Evolutionary conservation across 2,797 vertebrate species (phyloP).

Genomic region (Sebastes flavidus): DNA sequence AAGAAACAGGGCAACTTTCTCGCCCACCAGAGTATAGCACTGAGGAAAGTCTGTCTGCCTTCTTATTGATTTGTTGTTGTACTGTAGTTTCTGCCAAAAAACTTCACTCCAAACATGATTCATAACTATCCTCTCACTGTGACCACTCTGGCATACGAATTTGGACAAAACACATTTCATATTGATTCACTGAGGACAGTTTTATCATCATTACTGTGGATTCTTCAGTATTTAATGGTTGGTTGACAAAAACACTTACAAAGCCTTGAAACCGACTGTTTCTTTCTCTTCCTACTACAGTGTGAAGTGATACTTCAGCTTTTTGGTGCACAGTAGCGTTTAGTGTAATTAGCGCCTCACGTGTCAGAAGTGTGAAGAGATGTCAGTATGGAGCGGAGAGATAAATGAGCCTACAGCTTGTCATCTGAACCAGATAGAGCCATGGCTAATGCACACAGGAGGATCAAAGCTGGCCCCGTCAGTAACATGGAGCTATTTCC

Average conservation of each 20-base stretch:
- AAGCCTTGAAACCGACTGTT: neutral
- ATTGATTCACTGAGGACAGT: slow-evolving; percentile 24
- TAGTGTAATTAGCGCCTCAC: slow-evolving; percentile 10
- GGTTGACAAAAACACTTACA: neutral
- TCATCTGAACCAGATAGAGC: slow-evolving; percentile 57
- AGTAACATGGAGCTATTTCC: slow-evolving; percentile 58
- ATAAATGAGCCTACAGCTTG: slow-evolving; percentile 46
- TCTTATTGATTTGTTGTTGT: slow-evolving; percentile 23
- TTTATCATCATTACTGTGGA: slow-evolving; percentile 15
- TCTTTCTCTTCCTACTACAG: neutral
- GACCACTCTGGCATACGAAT: slow-evolving; percentile 4
- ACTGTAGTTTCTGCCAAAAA: neutral
- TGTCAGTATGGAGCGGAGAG: slow-evolving; percentile 27
- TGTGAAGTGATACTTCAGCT: neutral
- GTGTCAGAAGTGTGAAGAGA: slow-evolving; percentile 32
- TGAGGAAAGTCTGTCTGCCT: neutral
- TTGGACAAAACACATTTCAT: neutral
- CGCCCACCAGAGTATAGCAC: neutral
- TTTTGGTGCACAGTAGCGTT: slow-evolving; percentile 5
- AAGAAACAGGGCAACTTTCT: neutral
- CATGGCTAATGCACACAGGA: slow-evolving; percentile 62
- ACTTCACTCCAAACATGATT: neutral
- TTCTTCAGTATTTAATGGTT: slow-evolving; percentile 2
- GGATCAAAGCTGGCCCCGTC: slow-evolving; percentile 69
- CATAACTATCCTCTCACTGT: neutral